Evolutionary conservation across 2,797 vertebrate genomes (phyloP), one percentile per base, ranked within the genome.

Genomic region (Setipinna tenuifilis): DNA sequence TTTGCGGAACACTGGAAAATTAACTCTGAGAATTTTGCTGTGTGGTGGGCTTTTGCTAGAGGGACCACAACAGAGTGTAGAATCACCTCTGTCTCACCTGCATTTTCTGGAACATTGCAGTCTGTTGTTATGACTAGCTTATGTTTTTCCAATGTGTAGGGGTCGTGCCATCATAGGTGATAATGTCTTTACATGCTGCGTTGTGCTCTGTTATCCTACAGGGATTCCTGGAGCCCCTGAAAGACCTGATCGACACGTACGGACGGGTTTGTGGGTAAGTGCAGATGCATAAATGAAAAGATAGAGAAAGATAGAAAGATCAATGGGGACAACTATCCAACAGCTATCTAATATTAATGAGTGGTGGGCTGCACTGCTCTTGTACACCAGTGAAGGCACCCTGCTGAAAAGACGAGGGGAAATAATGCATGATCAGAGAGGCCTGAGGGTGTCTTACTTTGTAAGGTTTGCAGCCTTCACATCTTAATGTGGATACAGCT

Each of bases 211-310:
- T 90, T 93, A 87, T 65, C 88, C 88, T 89, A 65, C 87, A 99
- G 98, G 97, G 97, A 6, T 98, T 97, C 92, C 97, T 96, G 89
- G 92, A 96, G 54, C 93, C 91, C 23, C 90, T 98, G 0, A 91
- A 82, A 62, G 94, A 97, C 59, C 93, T 99, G 46, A 94, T 98
- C 88, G 94, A 68, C 1, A 95, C 92, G 14, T 96, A 97, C 0
- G 98, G 98, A 78, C 94, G 95, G 91, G 92, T 98, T 87, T 98
- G 97, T 90, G 98, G 98, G 98, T 98, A 94, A 97, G 97, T 80
- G 57, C 65, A 21, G n/a, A 28, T 68, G 62, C 10, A 41, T 35
- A 12, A 31, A 28, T 71, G 28, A 31, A 28, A 28, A 31, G 71
- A 21, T 31, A 35, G 68, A 71, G 2, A 71, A 6, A 31, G 28